Evolutionary conservation across 2,113 vertebrate genomes (phyloP), one percentile per base, ranked within the genome.

Genomic region (Pollimyrus isidori): DNA sequence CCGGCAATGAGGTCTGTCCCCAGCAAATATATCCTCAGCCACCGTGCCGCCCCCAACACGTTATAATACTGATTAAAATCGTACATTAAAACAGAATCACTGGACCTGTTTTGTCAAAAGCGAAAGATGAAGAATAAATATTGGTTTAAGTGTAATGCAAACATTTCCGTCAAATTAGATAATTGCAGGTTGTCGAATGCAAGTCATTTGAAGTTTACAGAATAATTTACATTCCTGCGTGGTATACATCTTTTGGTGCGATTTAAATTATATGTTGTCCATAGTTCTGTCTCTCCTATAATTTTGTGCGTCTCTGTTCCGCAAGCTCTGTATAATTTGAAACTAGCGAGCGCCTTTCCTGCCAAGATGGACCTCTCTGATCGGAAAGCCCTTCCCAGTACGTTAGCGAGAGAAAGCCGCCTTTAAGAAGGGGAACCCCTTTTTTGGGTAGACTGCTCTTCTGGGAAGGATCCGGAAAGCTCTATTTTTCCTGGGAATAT

Each of bases 231-330:
- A 96, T 96, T 96, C 95, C 96, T 95, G 95, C 96, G 95, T 95
- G 94, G 96, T 96, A 96, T 96, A 96, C 95, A 97, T 96, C 97
- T 96, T 96, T 97, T 95, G 95, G 96, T 96, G 95, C 95, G 94
- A 96, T 96, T 96, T 94, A 97, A 98, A 98, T 98, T 97, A 97
- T 94, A 97, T 91, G 96, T 97, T 98, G 97, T 97, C 97, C 96
- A 95, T 96, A 94, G 95, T 95, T 96, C 96, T 96, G 95, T 97
- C 96, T 97, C 94, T 95, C 96, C 96, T 97, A 95, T 97, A 96
- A 97, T 97, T 97, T 97, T 95, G 96, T 93, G 94, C 96, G 97
- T 97, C 96, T 97, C 96, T 97, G 96, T 95, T 96, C 96, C 94
- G 95, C 95, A 96, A 96, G 96, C 95, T 96, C 93, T 96, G 95